phyloP scores from a whole-genome alignment of 2,113 vertebrate genomes.

The Cairina moschata region DNA sequence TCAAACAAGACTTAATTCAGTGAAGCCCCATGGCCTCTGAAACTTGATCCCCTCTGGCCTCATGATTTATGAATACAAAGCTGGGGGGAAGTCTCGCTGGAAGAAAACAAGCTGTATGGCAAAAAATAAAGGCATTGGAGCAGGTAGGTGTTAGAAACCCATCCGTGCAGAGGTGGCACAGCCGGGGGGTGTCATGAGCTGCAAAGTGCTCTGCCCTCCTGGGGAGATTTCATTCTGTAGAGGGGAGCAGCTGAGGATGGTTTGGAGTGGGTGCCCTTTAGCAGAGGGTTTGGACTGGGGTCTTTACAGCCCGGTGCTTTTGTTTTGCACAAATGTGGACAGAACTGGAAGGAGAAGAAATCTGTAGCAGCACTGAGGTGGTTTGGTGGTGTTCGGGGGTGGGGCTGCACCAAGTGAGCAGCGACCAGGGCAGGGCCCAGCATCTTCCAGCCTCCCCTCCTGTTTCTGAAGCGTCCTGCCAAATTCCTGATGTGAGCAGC shows the following conservation, averaged over 20 bases:
- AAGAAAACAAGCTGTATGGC: not conserved
- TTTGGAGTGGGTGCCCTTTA: not conserved
- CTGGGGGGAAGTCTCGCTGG: not conserved
- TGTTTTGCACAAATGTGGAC: rapidly evolving
- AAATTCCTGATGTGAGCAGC: not conserved
- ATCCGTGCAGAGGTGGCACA: rapidly evolving
- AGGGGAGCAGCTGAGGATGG: not conserved
- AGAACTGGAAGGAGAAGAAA: not conserved
- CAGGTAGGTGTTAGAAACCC: not conserved
- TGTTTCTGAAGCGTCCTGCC: not conserved
- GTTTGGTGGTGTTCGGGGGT: not conserved
- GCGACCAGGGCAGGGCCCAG: not conserved
- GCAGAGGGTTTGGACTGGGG: not conserved
- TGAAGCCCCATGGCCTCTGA: conserved; percentile 46
- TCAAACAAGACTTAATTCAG: conserved; percentile 56
- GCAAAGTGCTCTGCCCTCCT: not conserved
- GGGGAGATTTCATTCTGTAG: not conserved
- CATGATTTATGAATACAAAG: conserved; percentile 34
- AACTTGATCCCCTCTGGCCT: conserved; percentile 31
- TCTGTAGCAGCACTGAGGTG: rapidly evolving
- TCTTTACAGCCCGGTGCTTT: not conserved
- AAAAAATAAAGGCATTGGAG: not conserved
- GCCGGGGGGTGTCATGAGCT: not conserved
- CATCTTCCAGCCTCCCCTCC: not conserved
- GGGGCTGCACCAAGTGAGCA: not conserved